A percentile compares a stretch with the other conserved stretches of the same genome.
phyloP scores from a whole-genome alignment of 2,113 vertebrate genomes.

The Polypterus senegalus region DNA sequence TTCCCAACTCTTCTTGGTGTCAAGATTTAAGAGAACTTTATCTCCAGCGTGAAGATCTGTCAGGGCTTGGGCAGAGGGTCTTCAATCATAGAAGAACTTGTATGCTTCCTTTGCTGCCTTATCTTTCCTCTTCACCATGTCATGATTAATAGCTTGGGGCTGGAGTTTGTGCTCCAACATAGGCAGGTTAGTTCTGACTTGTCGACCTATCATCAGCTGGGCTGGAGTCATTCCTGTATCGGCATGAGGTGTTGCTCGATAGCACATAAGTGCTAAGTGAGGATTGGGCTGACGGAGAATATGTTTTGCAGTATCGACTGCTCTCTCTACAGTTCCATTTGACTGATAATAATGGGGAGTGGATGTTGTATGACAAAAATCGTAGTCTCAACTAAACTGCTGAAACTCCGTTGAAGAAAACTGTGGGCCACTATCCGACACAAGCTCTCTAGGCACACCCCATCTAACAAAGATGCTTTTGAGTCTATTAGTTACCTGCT shows the following conservation, averaged over 20 bases:
- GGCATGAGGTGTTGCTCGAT: background rate
- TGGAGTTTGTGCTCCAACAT: constrained; percentile 1
- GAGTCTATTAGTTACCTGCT: constrained; percentile 5
- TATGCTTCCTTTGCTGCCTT: constrained; percentile 1
- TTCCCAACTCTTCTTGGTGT: too few relatives aligned
- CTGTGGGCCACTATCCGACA: constrained; percentile 12
- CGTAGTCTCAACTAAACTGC: constrained; percentile 1
- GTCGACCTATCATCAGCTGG: constrained; percentile 5
- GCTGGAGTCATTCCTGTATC: background rate
- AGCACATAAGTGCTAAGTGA: constrained; percentile 8
- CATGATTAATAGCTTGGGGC: background rate
- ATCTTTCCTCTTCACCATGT: background rate
- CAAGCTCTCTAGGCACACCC: constrained; percentile 11
- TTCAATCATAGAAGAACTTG: background rate
- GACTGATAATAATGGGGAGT: constrained; percentile 12
- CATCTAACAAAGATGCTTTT: constrained; percentile 11
- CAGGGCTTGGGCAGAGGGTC: background rate
- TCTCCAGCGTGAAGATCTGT: background rate
- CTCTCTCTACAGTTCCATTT: constrained; percentile 12
- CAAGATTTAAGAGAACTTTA: background rate
- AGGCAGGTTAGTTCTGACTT: constrained; percentile 2
- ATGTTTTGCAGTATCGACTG: constrained; percentile 7
- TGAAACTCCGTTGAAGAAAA: constrained; percentile 12
- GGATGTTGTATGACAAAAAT: constrained; percentile 5
- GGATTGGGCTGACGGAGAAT: constrained; percentile 14